phyloP scores from a whole-genome alignment of 2,113 vertebrate genomes.

The Trachemys scripta region DNA sequence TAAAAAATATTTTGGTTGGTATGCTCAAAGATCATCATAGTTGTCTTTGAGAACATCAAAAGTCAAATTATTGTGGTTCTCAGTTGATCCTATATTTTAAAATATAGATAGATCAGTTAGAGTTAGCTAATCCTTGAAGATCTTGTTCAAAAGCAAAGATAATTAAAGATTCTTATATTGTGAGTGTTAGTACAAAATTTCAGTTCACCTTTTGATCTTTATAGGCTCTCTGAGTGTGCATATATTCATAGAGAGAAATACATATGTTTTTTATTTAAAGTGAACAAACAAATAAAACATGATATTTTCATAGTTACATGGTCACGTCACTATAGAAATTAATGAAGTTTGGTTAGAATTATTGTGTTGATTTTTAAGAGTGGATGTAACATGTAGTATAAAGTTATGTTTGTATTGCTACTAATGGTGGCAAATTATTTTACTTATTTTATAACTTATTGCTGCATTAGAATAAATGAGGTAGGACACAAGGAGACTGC shows the following conservation, averaged over 20 bases:
- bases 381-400: not conserved
- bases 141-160: not conserved
- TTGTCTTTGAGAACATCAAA: not conserved
- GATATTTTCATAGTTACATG: not conserved
- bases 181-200: not conserved
- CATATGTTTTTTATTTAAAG: not conserved
- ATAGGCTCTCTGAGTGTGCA: not conserved
- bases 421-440: constrained; percentile 34
- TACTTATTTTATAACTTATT: not conserved
- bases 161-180: not conserved
- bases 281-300: not conserved
- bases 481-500: not conserved
- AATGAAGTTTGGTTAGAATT: not conserved
- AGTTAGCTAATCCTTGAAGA: not conserved
- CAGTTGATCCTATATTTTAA: not conserved
- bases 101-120: not conserved
- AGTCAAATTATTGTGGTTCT: not conserved
- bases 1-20: not conserved
- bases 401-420: not conserved
- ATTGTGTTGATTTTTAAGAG: not conserved
- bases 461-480: not conserved
- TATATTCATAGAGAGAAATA: not conserved
- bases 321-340: not conserved
- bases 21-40: fast-evolving
- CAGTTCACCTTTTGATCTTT: not conserved